Conservation (phyloP, 2,888 invertebrate genomes). For the Tineola bisselliella region DNA sequence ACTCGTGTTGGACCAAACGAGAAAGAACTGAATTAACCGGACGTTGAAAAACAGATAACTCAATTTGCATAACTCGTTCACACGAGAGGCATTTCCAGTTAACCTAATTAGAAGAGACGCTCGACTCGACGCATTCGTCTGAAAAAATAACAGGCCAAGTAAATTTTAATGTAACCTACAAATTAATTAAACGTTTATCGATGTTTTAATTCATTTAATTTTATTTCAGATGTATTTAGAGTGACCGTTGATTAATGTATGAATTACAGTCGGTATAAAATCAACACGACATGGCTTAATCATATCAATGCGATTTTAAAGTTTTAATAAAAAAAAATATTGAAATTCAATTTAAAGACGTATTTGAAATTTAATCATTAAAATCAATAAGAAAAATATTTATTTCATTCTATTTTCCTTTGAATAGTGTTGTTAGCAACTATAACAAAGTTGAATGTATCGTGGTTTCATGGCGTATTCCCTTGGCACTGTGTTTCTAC, state of each 20-base stretch:
- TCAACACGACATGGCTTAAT: no score
- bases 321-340: neutral
- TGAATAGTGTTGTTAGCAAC: neutral
- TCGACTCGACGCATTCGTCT: neutral
- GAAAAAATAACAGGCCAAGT: neutral
- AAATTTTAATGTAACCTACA: neutral
- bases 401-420: neutral
- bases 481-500: neutral
- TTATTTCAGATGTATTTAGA: neutral
- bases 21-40: slow-evolving; percentile 61
- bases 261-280: no score
- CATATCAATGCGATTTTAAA: no score
- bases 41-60: slow-evolving; percentile 59
- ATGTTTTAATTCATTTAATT: neutral
- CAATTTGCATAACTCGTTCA: slow-evolving; percentile 61
- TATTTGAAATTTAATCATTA: no score
- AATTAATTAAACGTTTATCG: neutral
- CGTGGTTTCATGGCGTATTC: neutral
- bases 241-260: neutral
- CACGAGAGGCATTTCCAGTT: slow-evolving; percentile 35
- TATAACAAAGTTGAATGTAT: neutral
- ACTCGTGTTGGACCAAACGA: slow-evolving; percentile 25
- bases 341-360: no score
- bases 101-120: slow-evolving; percentile 51
- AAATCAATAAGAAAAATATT: no score